phyloP scores from a whole-genome alignment of 2,113 vertebrate genomes.

The Bos javanicus region DNA sequence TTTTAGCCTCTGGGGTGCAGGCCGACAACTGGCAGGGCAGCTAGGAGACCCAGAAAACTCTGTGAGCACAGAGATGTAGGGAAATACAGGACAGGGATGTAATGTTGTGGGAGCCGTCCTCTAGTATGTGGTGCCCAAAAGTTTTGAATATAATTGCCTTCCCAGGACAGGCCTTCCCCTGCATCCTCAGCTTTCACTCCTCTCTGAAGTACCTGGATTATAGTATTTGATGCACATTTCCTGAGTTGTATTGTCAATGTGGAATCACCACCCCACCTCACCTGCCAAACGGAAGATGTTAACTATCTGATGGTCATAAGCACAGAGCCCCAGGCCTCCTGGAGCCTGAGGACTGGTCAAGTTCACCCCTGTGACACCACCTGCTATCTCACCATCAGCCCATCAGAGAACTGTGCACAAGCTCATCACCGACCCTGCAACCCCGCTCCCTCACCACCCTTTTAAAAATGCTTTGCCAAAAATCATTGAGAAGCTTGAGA shows the following conservation, averaged over 20 bases:
- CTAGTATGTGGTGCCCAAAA: neutral
- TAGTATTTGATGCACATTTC: neutral
- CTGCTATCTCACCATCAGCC: neutral
- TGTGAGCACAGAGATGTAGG: neutral
- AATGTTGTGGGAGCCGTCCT: neutral
- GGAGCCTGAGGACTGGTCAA: neutral
- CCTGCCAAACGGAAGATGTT: rapidly evolving
- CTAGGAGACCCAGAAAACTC: neutral
- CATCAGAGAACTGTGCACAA: neutral
- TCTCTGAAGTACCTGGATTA: neutral
- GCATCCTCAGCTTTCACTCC: neutral
- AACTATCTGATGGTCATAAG: neutral
- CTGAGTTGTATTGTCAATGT: neutral
- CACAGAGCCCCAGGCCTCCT: neutral
- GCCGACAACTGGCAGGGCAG: neutral
- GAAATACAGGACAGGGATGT: neutral
- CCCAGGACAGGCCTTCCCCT: neutral
- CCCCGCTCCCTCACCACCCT: neutral
- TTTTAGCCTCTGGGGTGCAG: neutral
- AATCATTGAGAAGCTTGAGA: neutral
- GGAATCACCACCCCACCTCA: neutral
- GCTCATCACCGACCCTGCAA: neutral
- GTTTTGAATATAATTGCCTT: neutral
- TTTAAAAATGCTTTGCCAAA: neutral
- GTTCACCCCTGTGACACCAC: neutral